Conservation (phyloP, 2,888 invertebrate genomes). For the Tetheella fluctuosa region DNA sequence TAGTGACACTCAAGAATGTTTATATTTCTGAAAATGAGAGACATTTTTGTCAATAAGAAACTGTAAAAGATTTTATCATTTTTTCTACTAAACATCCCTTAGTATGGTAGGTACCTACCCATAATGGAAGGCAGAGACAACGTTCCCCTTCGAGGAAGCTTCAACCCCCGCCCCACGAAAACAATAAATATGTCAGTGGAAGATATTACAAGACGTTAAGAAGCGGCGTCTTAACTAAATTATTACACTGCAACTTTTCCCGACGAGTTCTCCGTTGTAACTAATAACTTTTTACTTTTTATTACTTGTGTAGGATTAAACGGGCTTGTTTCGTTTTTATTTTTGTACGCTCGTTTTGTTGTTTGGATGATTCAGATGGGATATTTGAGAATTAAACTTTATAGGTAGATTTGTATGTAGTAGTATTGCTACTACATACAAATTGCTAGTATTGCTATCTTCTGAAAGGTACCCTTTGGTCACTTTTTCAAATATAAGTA, state of each 20-base stretch:
- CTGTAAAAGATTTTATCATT: neutral
- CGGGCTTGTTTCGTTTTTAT: constrained; percentile 47
- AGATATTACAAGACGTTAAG: constrained; percentile 77
- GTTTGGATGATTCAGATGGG: constrained; percentile 12
- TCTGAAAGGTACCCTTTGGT: neutral
- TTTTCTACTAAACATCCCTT: constrained; percentile 5
- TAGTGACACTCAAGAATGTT: neutral
- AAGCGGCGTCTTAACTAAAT: constrained; percentile 74
- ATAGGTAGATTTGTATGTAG: neutral
- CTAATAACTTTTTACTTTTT: constrained; percentile 80
- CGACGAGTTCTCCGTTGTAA: constrained; percentile 72
- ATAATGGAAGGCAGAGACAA: constrained; percentile 18
- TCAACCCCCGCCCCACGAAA: constrained; percentile 65
- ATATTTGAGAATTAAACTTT: constrained; percentile 2
- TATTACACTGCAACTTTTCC: constrained; percentile 76
- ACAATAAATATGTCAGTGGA: constrained; percentile 83
- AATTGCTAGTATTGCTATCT: neutral
- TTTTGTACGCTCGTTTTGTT: constrained; percentile 44
- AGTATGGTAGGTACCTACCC: neutral
- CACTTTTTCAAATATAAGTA: too few species aligned
- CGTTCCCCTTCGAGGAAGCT: constrained; percentile 49
- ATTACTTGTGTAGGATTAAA: constrained; percentile 64
- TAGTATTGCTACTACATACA: neutral
- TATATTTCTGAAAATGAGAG: neutral
- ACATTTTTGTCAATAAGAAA: neutral